A percentile compares a stretch with the other conserved stretches of the same genome.
These are phyloP conservation scores for Megaleporinus macrocephalus DNA, from an alignment of 2,113 vertebrate genomes.

Conservation along the genomic window DNA sequence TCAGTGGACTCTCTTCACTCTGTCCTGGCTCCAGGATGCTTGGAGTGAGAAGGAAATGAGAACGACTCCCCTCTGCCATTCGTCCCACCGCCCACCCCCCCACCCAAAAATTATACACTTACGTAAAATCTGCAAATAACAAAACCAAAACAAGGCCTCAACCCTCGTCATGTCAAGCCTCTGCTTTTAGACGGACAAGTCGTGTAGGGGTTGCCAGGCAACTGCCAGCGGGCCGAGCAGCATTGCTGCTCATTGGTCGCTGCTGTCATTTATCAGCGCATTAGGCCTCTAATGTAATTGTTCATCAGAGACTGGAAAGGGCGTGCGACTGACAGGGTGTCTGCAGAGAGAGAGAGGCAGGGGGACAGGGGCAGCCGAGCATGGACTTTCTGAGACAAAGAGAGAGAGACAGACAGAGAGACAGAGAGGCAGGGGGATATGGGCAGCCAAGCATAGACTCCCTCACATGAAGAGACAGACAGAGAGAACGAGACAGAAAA, in stretches of 20 bases:
- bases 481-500: not conserved
- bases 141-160: constrained; percentile 53
- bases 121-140: not conserved
- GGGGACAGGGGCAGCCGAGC: constrained; percentile 31
- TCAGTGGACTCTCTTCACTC: not conserved
- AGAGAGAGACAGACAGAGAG: constrained; percentile 10
- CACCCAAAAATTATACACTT: not conserved
- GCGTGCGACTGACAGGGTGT: constrained; percentile 50
- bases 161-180: constrained; percentile 62
- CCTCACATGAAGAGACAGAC: not conserved
- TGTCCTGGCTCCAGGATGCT: not conserved
- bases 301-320: constrained; percentile 63
- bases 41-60: not conserved
- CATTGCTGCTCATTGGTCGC: constrained; percentile 46
- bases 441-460: not conserved
- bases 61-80: not conserved
- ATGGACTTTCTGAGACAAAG: constrained; percentile 18
- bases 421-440: not conserved
- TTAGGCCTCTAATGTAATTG: constrained; percentile 75
- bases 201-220: constrained; percentile 77
- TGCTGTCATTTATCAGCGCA: constrained; percentile 75
- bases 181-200: constrained; percentile 57
- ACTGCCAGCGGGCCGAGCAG: constrained; percentile 62
- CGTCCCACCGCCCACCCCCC: no score
- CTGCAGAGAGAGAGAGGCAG: constrained; percentile 43